Conservation (phyloP, 2,797 vertebrate species). For the Pithecia hirsuta region DNA sequence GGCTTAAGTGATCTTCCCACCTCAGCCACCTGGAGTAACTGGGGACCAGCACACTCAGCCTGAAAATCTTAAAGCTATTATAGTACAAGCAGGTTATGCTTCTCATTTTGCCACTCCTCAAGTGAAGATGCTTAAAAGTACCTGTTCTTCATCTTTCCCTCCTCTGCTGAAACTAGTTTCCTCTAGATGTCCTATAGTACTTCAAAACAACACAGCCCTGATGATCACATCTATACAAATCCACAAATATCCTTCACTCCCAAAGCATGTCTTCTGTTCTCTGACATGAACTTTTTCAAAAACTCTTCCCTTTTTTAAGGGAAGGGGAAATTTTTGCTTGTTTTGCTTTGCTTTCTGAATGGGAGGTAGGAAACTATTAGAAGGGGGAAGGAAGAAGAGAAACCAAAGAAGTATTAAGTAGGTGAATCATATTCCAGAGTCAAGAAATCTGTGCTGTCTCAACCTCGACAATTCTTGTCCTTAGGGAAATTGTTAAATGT, state of each 20-base stretch:
- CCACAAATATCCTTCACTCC: not conserved
- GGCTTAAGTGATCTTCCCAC: not conserved
- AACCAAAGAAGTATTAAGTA: not conserved
- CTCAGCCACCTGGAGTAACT: not conserved
- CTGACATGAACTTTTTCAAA: not conserved
- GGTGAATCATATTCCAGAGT: not conserved
- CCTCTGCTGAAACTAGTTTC: not conserved
- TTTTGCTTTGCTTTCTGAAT: not conserved
- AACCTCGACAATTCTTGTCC: not conserved
- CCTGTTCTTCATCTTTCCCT: not conserved
- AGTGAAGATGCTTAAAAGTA: not conserved
- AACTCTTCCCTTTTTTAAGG: not conserved
- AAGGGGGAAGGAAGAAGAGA: not conserved
- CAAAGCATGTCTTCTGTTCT: not conserved
- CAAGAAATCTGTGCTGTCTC: not conserved
- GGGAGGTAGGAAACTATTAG: not conserved
- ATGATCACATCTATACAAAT: not conserved
- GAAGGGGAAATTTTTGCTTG: not conserved
- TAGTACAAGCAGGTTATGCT: not conserved
- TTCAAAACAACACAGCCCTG: not conserved
- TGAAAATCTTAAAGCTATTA: not conserved
- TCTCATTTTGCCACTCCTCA: not conserved
- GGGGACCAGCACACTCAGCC: not conserved
- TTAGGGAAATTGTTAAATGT: not conserved
- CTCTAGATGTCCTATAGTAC: not conserved